Conservation (phyloP, 2,888 invertebrate genomes). For the Gasteruption jaculator region DNA sequence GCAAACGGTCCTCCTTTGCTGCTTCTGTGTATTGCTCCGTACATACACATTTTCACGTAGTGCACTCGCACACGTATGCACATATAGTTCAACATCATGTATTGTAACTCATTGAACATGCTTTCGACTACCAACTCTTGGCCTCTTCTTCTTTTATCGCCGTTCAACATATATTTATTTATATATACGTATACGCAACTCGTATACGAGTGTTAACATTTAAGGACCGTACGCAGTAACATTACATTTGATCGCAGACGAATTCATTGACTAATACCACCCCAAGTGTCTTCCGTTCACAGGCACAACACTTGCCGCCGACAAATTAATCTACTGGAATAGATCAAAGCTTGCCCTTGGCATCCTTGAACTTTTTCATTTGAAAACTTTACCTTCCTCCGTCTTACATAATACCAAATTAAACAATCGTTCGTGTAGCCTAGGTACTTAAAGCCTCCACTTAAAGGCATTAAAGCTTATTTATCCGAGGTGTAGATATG, state of each 20-base stretch:
- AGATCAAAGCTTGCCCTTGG: no score
- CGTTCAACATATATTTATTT: no score
- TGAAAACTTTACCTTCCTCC: no score
- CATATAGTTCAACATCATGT: not conserved
- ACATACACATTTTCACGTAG: conserved; percentile 9
- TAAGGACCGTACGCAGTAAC: conserved; percentile 46
- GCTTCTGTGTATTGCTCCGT: conserved; percentile 7
- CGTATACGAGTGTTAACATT: no score
- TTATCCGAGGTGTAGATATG: no score
- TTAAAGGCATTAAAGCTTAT: no score
- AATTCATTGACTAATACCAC: conserved; percentile 41
- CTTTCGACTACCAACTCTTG: conserved; percentile 1
- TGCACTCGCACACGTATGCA: conserved; percentile 9
- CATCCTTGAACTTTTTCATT: no score
- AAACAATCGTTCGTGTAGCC: no score
- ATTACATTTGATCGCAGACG: conserved; percentile 45
- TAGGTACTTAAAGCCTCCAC: no score
- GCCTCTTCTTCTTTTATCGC: conserved; percentile 1
- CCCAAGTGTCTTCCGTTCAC: conserved; percentile 46
- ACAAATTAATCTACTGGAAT: conserved; percentile 34
- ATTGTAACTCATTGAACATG: not conserved
- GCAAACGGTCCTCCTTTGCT: conserved; percentile 34
- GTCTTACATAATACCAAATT: no score
- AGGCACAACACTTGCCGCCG: conserved; percentile 43
- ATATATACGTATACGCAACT: no score